Conservation (phyloP, 2,113 vertebrate genomes). For the Alaudala cheleensis region DNA sequence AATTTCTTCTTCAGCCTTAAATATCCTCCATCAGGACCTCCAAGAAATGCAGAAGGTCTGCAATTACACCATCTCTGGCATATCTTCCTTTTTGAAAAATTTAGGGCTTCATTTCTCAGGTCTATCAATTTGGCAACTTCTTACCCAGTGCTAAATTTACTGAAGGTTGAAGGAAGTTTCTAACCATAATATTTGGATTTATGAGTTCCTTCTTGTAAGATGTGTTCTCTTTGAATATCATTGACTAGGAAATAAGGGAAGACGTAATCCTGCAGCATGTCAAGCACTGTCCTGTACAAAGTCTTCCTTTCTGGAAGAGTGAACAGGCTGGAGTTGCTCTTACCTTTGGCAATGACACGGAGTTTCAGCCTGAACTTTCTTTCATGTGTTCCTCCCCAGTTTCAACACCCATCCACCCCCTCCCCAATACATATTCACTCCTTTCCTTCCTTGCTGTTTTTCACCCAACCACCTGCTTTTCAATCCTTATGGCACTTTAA, state of each 20-base stretch:
- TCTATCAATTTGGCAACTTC: background rate
- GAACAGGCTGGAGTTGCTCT: background rate
- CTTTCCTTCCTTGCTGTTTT: background rate
- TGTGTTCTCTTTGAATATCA: background rate
- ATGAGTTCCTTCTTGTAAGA: background rate
- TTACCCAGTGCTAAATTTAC: background rate
- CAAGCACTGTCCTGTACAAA: background rate
- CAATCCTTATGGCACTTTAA: background rate
- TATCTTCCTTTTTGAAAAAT: background rate
- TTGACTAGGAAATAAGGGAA: background rate
- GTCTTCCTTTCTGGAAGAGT: background rate
- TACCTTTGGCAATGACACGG: background rate
- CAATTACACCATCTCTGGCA: background rate
- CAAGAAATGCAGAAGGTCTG: background rate
- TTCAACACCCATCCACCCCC: background rate
- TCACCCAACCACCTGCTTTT: background rate
- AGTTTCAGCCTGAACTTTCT: background rate
- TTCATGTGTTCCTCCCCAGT: background rate
- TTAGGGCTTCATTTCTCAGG: background rate
- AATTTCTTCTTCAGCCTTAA: background rate
- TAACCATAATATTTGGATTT: conserved; percentile 1
- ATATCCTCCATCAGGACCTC: background rate
- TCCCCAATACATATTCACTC: background rate
- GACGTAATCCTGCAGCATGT: background rate
- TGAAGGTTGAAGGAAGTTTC: conserved; percentile 7